Conservation (phyloP, 2,113 vertebrate species). For the Gavia stellata region DNA sequence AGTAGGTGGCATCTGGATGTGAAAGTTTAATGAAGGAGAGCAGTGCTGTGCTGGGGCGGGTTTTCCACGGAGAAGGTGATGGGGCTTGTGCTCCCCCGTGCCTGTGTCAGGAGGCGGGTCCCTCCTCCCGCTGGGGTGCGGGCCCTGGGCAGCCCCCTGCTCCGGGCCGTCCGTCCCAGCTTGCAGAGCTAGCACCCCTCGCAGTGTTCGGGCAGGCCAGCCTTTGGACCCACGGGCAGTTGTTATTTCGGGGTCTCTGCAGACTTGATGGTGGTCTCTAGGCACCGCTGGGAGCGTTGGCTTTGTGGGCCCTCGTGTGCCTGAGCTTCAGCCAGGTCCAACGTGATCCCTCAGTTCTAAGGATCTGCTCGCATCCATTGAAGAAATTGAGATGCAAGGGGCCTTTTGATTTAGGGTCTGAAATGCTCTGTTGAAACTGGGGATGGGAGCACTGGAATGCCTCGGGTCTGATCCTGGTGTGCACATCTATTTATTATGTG, state of each 20-base stretch:
- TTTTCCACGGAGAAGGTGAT: not conserved
- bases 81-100: rapidly evolving
- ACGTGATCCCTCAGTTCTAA: rapidly evolving
- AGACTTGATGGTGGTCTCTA: not conserved
- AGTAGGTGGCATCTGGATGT: not conserved
- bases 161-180: rapidly evolving
- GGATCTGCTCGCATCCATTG: rapidly evolving
- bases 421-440: not conserved
- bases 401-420: not conserved
- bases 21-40: not conserved
- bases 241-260: not conserved
- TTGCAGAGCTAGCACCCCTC: not conserved
- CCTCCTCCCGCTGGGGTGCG: rapidly evolving
- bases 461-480: not conserved
- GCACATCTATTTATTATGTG: not conserved
- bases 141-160: not conserved
- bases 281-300: not conserved
- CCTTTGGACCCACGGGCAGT: rapidly evolving
- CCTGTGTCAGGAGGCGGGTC: not conserved
- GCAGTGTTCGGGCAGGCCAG: rapidly evolving
- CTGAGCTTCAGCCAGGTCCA: not conserved
- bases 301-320: not conserved
- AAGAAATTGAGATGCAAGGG: rapidly evolving
- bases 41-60: rapidly evolving
- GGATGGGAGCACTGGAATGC: not conserved